Conservation (phyloP, 1,140 invertebrate species). For the Drosophila parvula region DNA sequence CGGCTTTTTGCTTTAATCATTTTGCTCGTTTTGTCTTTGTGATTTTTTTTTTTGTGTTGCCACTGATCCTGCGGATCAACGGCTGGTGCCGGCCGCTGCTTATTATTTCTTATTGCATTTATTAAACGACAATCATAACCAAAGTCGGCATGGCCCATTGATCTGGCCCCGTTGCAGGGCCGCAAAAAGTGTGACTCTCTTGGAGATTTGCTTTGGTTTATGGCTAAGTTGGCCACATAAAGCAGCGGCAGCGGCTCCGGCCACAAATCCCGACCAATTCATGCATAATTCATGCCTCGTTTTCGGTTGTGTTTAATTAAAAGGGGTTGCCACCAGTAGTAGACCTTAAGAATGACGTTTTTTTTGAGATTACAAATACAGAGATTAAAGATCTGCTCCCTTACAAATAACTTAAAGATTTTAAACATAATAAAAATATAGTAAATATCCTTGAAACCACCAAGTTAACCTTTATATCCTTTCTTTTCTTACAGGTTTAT, state of each 20-base stretch:
- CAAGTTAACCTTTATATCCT: constrained; percentile 5
- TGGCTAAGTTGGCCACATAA: constrained; percentile 81
- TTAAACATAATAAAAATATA: neutral
- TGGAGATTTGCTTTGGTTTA: constrained; percentile 79
- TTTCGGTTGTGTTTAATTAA: constrained; percentile 64
- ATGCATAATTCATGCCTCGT: constrained; percentile 78
- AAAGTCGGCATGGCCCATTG: constrained; percentile 70
- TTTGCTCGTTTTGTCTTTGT: constrained; percentile 56
- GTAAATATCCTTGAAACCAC: constrained; percentile 9
- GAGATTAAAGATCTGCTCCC: neutral
- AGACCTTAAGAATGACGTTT: neutral
- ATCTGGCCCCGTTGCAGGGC: constrained; percentile 42
- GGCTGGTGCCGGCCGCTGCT: constrained; percentile 51
- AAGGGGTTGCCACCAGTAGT: constrained; percentile 12
- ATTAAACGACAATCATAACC: constrained; percentile 84
- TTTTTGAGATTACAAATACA: neutral
- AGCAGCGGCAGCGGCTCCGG: constrained; percentile 29
- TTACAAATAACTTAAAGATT: neutral
- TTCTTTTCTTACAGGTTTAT: constrained; percentile 93
- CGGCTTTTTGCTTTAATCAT: constrained; percentile 82
- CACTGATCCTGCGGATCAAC: constrained; percentile 69
- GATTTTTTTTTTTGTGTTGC: constrained; percentile 25
- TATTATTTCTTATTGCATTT: constrained; percentile 84
- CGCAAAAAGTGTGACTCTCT: constrained; percentile 80
- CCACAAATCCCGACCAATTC: constrained; percentile 56